Conservation (phyloP, 2,888 invertebrate species). For the Poecilus cupreus region DNA sequence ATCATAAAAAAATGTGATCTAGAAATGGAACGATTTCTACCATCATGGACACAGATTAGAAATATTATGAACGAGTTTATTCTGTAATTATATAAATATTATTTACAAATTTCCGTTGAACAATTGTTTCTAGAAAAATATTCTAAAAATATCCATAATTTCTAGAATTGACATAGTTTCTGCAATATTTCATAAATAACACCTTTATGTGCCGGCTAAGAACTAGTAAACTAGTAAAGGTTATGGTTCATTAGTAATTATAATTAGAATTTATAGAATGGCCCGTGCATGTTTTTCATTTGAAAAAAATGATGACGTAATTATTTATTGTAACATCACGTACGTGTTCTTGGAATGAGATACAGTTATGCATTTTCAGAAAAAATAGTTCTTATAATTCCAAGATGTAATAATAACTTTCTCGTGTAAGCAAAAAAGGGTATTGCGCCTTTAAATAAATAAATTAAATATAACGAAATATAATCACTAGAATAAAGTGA, state of each 20-base stretch:
- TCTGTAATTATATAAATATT: too few species aligned
- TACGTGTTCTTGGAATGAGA: background rate
- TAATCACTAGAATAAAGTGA: background rate
- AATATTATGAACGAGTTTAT: too few species aligned
- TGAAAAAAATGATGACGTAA: background rate
- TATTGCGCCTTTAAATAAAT: background rate
- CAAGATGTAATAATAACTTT: constrained; percentile 24
- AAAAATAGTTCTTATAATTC: background rate
- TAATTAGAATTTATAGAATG: background rate
- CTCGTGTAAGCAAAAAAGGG: background rate
- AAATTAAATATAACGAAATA: background rate
- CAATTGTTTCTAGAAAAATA: too few species aligned
- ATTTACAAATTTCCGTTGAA: too few species aligned
- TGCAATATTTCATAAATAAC: too few species aligned
- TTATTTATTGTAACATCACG: constrained; percentile 12
- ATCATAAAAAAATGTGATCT: too few species aligned
- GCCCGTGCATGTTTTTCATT: background rate
- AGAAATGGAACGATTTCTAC: too few species aligned
- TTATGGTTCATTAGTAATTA: background rate
- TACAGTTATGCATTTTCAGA: background rate
- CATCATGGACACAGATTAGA: too few species aligned
- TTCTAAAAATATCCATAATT: too few species aligned
- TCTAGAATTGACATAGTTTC: too few species aligned
- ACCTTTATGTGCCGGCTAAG: too few species aligned
- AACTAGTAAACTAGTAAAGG: too few species aligned